Evolutionary conservation across 2,797 vertebrate genomes (phyloP).

Genomic region (Scleropages formosus): DNA sequence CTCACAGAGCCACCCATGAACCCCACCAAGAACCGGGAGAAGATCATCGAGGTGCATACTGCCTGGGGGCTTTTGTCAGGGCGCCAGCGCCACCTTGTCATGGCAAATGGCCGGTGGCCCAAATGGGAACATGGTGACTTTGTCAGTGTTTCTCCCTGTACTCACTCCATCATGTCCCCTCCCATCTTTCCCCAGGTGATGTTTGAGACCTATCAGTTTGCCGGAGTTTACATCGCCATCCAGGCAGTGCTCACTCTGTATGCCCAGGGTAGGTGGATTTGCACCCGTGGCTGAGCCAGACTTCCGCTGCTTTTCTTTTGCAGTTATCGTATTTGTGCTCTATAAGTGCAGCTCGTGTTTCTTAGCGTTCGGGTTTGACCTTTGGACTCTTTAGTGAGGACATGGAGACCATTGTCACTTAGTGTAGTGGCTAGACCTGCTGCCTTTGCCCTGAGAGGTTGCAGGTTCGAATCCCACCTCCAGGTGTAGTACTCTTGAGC

Average conservation of each 20-base stretch:
- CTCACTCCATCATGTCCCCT: neutral
- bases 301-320: neutral
- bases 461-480: too few relatives aligned
- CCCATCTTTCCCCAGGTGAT: slow-evolving; percentile 72
- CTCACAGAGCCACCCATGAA: slow-evolving; percentile 90
- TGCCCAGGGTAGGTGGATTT: slow-evolving; percentile 76
- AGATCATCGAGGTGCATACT: slow-evolving; percentile 80
- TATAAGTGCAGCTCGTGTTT: too few relatives aligned
- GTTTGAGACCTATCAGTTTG: slow-evolving; percentile 89
- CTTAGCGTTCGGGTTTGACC: too few relatives aligned
- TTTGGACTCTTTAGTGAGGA: too few relatives aligned
- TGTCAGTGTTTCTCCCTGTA: neutral
- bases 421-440: too few relatives aligned
- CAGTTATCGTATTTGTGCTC: too few relatives aligned
- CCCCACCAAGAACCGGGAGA: slow-evolving; percentile 86
- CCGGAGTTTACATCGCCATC: slow-evolving; percentile 85
- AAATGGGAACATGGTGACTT: neutral
- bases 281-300: neutral
- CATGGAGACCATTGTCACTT: too few relatives aligned
- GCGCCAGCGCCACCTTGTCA: neutral
- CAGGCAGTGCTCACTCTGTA: slow-evolving; percentile 87
- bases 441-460: too few relatives aligned
- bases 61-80: neutral
- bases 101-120: neutral
- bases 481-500: too few relatives aligned